A percentile compares a stretch with the other conserved stretches of the same genome.
Evolutionary conservation across 2,797 vertebrate genomes (phyloP).

Genomic region (Chelidonichthys spinosus): DNA sequence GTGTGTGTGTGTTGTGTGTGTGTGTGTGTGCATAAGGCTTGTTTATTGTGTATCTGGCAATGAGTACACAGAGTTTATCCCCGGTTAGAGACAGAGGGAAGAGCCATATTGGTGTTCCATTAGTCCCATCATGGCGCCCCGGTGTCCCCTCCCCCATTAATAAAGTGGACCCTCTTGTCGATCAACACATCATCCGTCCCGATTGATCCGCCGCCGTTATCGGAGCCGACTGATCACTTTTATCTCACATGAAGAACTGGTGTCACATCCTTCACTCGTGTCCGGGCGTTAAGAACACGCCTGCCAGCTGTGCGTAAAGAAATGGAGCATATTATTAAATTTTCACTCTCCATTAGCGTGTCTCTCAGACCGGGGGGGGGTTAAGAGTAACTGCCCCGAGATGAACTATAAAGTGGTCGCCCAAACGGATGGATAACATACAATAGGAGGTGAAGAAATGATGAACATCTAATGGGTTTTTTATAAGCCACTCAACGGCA

Average conservation of each 20-base stretch:
- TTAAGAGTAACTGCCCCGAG: constrained; percentile 40
- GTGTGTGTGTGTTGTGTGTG: constrained; percentile 35
- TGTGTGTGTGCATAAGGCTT: constrained; percentile 28
- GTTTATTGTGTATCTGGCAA: constrained; percentile 44
- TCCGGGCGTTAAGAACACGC: constrained; percentile 18
- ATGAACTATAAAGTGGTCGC: background rate
- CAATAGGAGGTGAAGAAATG: background rate
- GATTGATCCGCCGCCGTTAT: constrained; percentile 20
- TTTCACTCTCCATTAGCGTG: constrained; percentile 60
- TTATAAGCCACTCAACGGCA: background rate
- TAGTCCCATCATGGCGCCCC: constrained; percentile 51
- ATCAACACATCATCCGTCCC: constrained; percentile 14
- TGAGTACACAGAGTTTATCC: constrained; percentile 44
- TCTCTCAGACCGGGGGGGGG: constrained; percentile 26
- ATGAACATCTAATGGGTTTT: background rate
- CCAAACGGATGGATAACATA: constrained; percentile 6
- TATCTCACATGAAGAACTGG: constrained; percentile 31
- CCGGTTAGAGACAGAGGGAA: constrained; percentile 49
- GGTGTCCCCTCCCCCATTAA: constrained; percentile 38
- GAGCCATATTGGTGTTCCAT: constrained; percentile 56
- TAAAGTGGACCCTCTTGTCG: constrained; percentile 13
- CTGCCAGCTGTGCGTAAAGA: constrained; percentile 44
- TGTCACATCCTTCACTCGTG: constrained; percentile 23
- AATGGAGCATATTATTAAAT: constrained; percentile 51
- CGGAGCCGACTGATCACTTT: constrained; percentile 29